Conservation (phyloP, 2,113 vertebrate species). For the Eclectus roratus region DNA sequence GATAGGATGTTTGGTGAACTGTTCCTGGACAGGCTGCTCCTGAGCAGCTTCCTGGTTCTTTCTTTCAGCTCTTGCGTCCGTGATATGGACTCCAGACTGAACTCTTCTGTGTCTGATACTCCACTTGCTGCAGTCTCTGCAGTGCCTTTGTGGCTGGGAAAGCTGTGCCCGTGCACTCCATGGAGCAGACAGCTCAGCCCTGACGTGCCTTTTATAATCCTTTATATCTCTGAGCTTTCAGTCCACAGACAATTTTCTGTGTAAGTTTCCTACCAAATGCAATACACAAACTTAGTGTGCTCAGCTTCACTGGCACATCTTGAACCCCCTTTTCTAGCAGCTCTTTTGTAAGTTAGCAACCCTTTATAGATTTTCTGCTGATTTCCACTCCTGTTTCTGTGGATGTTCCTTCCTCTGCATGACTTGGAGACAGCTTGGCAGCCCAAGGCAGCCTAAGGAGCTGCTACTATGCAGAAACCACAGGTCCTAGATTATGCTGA, state of each 20-base stretch:
- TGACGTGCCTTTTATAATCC: not conserved
- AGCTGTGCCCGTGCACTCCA: not conserved
- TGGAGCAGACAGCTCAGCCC: not conserved
- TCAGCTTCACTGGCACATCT: not conserved
- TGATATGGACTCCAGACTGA: not conserved
- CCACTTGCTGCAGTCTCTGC: not conserved
- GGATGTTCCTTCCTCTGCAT: not conserved
- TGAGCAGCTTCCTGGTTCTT: not conserved
- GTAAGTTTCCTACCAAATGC: not conserved
- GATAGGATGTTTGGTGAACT: not conserved
- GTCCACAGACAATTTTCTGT: not conserved
- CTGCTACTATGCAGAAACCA: not conserved
- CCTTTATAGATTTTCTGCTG: not conserved
- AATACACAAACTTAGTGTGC: not conserved
- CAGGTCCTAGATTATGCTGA: conserved; percentile 16
- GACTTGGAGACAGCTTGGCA: conserved; percentile 25
- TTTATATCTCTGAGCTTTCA: not conserved
- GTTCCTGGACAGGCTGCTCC: not conserved
- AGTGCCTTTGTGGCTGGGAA: not conserved
- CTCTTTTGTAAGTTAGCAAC: not conserved
- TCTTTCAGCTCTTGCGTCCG: not conserved
- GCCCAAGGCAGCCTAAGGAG: not conserved
- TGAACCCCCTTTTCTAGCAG: not conserved
- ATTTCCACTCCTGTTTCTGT: not conserved
- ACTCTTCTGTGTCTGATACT: not conserved